A percentile compares a stretch with the other conserved stretches of the same genome.
Conservation (phyloP, 2,888 invertebrate genomes). For the Diaperis boleti region DNA sequence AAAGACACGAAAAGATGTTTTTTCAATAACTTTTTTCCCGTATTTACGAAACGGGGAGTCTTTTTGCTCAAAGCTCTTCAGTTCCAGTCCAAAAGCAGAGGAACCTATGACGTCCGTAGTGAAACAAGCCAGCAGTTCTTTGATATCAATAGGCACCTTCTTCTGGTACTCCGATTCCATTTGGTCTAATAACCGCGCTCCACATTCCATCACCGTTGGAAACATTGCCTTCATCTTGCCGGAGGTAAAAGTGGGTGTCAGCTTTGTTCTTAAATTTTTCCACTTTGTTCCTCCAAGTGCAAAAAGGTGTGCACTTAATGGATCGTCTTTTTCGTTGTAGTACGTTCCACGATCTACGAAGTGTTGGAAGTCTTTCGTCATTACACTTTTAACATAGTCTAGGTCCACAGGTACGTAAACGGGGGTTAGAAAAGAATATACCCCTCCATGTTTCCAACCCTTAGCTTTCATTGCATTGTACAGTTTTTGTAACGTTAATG, state of each 20-base stretch:
- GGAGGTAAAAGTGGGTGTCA: too few relatives aligned
- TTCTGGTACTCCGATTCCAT: too few relatives aligned
- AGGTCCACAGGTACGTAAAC: slow-evolving; percentile 47
- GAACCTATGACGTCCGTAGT: slow-evolving; percentile 72
- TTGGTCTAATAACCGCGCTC: too few relatives aligned
- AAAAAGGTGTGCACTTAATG: slow-evolving; percentile 68
- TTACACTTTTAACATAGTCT: slow-evolving; percentile 61
- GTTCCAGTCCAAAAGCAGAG: slow-evolving; percentile 72
- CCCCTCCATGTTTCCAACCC: slow-evolving; percentile 45
- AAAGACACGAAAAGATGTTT: not conserved
- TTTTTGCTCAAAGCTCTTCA: too few relatives aligned
- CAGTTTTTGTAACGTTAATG: slow-evolving; percentile 9
- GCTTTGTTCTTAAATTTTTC: slow-evolving; percentile 47
- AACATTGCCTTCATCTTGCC: slow-evolving; percentile 76
- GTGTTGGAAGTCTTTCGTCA: slow-evolving; percentile 71
- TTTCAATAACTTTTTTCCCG: slow-evolving; percentile 48
- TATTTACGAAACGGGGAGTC: slow-evolving; percentile 65
- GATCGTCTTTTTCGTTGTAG: slow-evolving; percentile 71
- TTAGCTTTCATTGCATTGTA: slow-evolving; percentile 30
- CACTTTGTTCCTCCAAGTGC: slow-evolving; percentile 46
- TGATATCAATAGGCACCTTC: slow-evolving; percentile 50
- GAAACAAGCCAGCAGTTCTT: slow-evolving; percentile 69
- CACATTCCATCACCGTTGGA: slow-evolving; percentile 7
- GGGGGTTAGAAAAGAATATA: slow-evolving; percentile 41
- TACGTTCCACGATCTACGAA: slow-evolving; percentile 74